These are phyloP conservation scores for Ryuthela nishihirai DNA, from an alignment of 2,888 invertebrate genomes.

Conservation along the genomic window DNA sequence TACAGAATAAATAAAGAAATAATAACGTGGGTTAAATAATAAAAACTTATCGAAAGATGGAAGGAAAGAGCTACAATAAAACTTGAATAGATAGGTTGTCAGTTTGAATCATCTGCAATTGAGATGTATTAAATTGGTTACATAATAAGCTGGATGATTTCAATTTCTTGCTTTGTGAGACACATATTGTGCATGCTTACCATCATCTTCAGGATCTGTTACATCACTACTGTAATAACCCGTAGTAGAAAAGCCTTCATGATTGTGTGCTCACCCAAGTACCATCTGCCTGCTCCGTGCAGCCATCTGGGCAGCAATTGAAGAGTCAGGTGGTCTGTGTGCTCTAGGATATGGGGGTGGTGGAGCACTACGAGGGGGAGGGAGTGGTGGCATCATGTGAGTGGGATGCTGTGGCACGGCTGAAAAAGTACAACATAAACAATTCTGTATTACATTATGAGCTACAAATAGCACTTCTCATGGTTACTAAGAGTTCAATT, in stretches of 20 bases:
- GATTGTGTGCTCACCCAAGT: slow-evolving; percentile 77
- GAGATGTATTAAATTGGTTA: no score
- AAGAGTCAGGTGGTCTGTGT: slow-evolving; percentile 76
- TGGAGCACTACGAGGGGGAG: slow-evolving; percentile 43
- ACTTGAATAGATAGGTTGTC: no score
- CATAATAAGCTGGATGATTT: no score
- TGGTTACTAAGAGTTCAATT: no score
- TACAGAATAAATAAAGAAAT: no score
- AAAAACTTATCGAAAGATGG: no score
- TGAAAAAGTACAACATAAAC: neutral
- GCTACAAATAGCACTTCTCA: no score
- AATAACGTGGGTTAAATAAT: no score
- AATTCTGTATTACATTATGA: neutral
- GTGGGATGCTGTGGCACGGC: no score
- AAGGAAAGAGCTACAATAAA: no score
- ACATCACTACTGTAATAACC: slow-evolving; percentile 61
- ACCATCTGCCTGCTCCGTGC: slow-evolving; percentile 64
- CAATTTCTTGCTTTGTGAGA: no score
- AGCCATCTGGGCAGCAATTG: slow-evolving; percentile 74
- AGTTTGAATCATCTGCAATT: no score
- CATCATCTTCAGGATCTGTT: slow-evolving; percentile 45
- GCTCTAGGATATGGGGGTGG: slow-evolving; percentile 38
- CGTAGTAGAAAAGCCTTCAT: slow-evolving; percentile 68
- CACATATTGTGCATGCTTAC: slow-evolving; percentile 46
- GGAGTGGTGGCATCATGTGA: slow-evolving; percentile 44